These are phyloP conservation scores for Chrosomus eos DNA, from an alignment of 2,797 vertebrate species.

Conservation along the genomic window DNA sequence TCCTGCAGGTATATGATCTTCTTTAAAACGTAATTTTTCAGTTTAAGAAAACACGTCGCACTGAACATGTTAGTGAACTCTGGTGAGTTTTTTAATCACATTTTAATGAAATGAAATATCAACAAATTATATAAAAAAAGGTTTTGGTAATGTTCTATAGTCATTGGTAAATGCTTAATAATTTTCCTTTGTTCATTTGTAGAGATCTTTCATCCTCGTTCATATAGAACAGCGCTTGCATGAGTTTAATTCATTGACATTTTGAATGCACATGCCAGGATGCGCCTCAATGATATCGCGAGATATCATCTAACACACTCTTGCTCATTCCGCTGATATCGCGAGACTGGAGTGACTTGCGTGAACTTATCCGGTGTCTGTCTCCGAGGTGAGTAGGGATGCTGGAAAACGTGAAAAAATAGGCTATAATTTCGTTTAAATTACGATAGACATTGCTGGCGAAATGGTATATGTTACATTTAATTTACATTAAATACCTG, in stretches of 20 bases:
- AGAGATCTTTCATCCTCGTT: neutral
- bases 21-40: too few relatives aligned
- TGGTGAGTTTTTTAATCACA: neutral
- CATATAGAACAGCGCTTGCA: neutral
- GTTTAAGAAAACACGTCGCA: neutral
- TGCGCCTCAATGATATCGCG: conserved; percentile 64
- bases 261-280: neutral
- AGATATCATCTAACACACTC: conserved; percentile 50
- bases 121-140: neutral
- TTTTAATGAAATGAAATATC: neutral
- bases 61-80: neutral
- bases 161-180: neutral
- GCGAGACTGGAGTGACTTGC: conserved; percentile 76
- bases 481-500: neutral
- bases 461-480: neutral
- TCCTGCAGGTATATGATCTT: neutral
- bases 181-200: neutral
- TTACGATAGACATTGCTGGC: neutral
- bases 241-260: neutral
- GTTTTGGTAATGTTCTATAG: too few relatives aligned
- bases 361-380: conserved; percentile 74
- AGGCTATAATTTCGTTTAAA: neutral
- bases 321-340: conserved; percentile 53
- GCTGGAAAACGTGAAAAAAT: conserved; percentile 62
- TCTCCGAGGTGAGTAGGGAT: conserved; percentile 77